Evolutionary conservation across 2,113 vertebrate species (phyloP), one percentile per base, ranked within the genome.

Genomic region (Cyanistes caeruleus): DNA sequence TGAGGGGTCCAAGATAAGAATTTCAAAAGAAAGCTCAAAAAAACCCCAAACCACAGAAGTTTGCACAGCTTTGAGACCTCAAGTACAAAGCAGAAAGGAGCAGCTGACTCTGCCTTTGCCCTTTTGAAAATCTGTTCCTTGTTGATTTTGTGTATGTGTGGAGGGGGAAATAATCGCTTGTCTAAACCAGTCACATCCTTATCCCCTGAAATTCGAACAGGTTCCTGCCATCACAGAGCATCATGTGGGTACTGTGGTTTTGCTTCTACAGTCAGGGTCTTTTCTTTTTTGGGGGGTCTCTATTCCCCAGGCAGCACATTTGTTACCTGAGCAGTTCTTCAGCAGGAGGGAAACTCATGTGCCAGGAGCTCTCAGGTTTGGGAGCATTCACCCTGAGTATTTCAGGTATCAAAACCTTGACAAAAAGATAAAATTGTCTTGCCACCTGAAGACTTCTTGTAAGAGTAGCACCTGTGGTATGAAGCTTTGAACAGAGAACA

Each of bases 1-100:
- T 19, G 98, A 98, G 11, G 41, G 43, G 51, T 96, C 97, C 2
- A 98, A 99, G 99, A 99, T 99, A 97, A 87, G 79, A 39, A 46
- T 56, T 72, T 1, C 13, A 48, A 65, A 30, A 41, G 33, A 23
- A 62, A 55, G 6, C 8, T 10, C 23, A 30, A 24, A 64, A 33
- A 2, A 39, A 4, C 1, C 6, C 6, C 12, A 27, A 77, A 58
- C 3, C 17, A 22, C 49, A 39, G 7, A 39, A 31, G 12, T 23
- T 44, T 55, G 24, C 13, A 0, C 28, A 19, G 7, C 67, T 91
- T 77, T n/a, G 30, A 67, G 14, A 72, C 56, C 33, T 79, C 52
- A 27, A 64, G 28, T 33, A 31, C 35, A 30, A 64, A 89, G 15
- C 24, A 68, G 65, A 82, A 87, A 44, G 39, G 35, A 87, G 11